Conservation (phyloP, 2,888 invertebrate species). For the Cynaeus angustus region DNA sequence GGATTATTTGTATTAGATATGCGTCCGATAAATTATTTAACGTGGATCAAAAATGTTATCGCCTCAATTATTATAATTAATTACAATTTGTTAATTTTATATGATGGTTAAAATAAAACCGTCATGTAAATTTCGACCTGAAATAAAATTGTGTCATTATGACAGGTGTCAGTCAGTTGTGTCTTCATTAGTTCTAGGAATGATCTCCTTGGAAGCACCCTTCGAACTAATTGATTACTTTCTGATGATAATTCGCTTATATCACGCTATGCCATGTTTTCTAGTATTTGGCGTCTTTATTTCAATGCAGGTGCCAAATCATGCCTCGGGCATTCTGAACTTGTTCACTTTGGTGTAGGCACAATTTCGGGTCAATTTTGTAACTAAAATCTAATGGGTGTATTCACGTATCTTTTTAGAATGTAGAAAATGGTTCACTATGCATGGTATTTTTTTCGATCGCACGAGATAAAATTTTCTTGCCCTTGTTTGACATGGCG, state of each 20-base stretch:
- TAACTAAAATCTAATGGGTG: background rate
- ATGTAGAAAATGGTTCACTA: slow-evolving; percentile 6
- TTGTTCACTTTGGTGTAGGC: background rate
- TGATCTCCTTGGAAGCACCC: slow-evolving; percentile 17
- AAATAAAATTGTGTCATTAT: slow-evolving; percentile 23
- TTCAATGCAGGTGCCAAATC: slow-evolving; percentile 8
- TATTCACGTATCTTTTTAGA: background rate
- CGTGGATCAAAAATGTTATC: slow-evolving; percentile 3
- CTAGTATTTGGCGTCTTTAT: slow-evolving; percentile 6
- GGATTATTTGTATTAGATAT: slow-evolving; percentile 8
- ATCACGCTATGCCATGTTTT: slow-evolving; percentile 13
- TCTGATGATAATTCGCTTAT: slow-evolving; percentile 2
- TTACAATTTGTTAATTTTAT: background rate
- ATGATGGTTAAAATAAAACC: background rate
- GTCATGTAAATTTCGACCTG: slow-evolving; percentile 13
- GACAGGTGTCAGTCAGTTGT: slow-evolving; percentile 17
- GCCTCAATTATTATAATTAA: slow-evolving; percentile 4
- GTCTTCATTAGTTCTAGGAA: background rate
- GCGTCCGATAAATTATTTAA: slow-evolving; percentile 6
- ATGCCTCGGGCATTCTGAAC: background rate
- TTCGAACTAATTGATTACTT: slow-evolving; percentile 5
- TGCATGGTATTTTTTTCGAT: slow-evolving; percentile 17
- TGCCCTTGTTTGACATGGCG: slow-evolving; percentile 20
- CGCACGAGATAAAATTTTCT: slow-evolving; percentile 20
- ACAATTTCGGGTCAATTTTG: background rate